Evolutionary conservation across 2,888 invertebrate species (phyloP).

Genomic region (Fragum whitleyi): DNA sequence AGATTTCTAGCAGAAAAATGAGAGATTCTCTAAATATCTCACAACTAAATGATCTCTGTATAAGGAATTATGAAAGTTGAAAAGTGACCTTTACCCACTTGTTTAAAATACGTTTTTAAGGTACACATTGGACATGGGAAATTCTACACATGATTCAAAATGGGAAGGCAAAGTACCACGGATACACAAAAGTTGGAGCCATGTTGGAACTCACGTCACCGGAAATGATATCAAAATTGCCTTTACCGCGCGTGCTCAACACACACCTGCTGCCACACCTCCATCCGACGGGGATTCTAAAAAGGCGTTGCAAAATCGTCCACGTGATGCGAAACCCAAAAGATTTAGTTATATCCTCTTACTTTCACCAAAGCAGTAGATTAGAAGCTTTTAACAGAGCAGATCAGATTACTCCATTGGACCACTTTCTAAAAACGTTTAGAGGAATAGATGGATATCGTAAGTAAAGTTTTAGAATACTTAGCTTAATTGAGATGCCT

Average conservation of each 20-base stretch:
- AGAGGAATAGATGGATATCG: not conserved
- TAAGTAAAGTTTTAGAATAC: not conserved
- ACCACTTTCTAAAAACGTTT: not conserved
- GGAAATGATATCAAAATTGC: not conserved
- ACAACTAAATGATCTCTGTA: too few species aligned
- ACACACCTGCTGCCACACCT: not conserved
- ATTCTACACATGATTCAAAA: not conserved
- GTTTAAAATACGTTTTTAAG: not conserved
- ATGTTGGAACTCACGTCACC: not conserved
- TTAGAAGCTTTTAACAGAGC: not conserved
- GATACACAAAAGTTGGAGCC: not conserved
- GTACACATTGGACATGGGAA: slow-evolving; percentile 9
- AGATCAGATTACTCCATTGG: not conserved
- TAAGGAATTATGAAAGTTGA: too few species aligned
- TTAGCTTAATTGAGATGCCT: too few species aligned
- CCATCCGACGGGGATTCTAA: not conserved
- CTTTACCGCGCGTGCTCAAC: not conserved
- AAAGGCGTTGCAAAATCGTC: slow-evolving; percentile 1
- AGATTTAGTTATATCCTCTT: not conserved
- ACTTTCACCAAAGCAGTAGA: not conserved
- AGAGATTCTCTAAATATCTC: too few species aligned
- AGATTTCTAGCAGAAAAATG: too few species aligned
- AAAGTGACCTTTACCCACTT: too few species aligned
- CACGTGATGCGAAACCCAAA: slow-evolving; percentile 1
- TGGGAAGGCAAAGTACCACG: not conserved